phyloP scores from a whole-genome alignment of 2,888 invertebrate genomes.

The Serrognathus titanus region DNA sequence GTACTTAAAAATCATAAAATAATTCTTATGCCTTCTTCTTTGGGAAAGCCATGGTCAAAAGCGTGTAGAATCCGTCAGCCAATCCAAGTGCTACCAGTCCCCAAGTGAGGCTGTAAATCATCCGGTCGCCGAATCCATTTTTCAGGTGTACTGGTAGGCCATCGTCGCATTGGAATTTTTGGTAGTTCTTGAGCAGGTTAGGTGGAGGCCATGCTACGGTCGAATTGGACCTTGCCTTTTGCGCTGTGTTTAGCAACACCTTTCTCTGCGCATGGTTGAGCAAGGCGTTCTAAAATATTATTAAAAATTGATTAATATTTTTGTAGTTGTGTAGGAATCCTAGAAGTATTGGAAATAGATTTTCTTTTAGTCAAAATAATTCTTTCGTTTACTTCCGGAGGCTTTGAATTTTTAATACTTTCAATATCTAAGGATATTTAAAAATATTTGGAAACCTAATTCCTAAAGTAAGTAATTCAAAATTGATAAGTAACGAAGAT shows the following conservation, averaged over 20 bases:
- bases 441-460: too few species aligned
- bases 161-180: slow-evolving; percentile 23
- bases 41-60: slow-evolving; percentile 23
- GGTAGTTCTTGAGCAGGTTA: slow-evolving; percentile 20
- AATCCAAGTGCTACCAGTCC: slow-evolving; percentile 20
- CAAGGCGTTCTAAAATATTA: slow-evolving; percentile 11
- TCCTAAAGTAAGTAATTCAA: too few species aligned
- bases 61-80: slow-evolving; percentile 19
- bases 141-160: slow-evolving; percentile 25
- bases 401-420: too few species aligned
- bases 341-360: too few species aligned
- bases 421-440: too few species aligned
- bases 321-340: too few species aligned
- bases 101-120: slow-evolving; percentile 17
- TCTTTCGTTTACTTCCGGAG: too few species aligned
- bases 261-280: slow-evolving; percentile 9
- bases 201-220: slow-evolving; percentile 21
- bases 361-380: too few species aligned
- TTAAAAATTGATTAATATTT: too few species aligned
- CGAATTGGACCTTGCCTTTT: slow-evolving; percentile 18
- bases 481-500: too few species aligned
- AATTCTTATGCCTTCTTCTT: slow-evolving; percentile 15
- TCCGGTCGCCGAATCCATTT: slow-evolving; percentile 18
- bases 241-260: slow-evolving; percentile 15
- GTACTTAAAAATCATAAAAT: not conserved